Conservation (phyloP, 2,888 invertebrate genomes). For the Tenthredo amoena region DNA sequence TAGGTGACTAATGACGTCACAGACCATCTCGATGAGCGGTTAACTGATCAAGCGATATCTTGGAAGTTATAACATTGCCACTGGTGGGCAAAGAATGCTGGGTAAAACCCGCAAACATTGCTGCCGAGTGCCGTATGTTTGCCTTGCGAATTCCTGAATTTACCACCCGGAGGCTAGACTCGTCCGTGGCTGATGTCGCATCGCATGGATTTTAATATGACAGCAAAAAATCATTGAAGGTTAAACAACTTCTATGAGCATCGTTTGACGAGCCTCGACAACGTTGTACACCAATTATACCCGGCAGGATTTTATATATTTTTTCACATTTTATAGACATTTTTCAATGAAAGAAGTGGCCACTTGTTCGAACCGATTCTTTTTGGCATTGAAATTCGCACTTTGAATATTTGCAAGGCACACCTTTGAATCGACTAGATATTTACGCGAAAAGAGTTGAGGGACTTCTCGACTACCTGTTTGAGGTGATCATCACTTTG, state of each 20-base stretch:
- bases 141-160: conserved; percentile 34
- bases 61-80: conserved; percentile 39
- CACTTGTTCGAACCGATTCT: not conserved
- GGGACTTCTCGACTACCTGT: not conserved
- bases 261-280: not conserved
- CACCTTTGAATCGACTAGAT: not conserved
- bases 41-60: conserved; percentile 35
- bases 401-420: not conserved
- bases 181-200: conserved; percentile 35
- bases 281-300: not conserved
- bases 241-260: conserved; percentile 19
- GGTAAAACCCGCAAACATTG: conserved; percentile 42
- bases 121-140: conserved; percentile 21
- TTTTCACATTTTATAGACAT: not conserved
- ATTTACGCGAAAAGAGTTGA: not conserved
- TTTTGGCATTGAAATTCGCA: not conserved
- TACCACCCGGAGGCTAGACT: conserved; percentile 26
- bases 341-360: not conserved
- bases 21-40: not conserved
- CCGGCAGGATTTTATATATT: not conserved
- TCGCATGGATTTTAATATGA: conserved; percentile 31
- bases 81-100: conserved; percentile 37
- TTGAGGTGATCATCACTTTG: not conserved
- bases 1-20: conserved; percentile 45
- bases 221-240: conserved; percentile 36